Base-by-base conservation (phyloP, 2,113 vertebrate genomes). In the Cottus gobio region DNA sequence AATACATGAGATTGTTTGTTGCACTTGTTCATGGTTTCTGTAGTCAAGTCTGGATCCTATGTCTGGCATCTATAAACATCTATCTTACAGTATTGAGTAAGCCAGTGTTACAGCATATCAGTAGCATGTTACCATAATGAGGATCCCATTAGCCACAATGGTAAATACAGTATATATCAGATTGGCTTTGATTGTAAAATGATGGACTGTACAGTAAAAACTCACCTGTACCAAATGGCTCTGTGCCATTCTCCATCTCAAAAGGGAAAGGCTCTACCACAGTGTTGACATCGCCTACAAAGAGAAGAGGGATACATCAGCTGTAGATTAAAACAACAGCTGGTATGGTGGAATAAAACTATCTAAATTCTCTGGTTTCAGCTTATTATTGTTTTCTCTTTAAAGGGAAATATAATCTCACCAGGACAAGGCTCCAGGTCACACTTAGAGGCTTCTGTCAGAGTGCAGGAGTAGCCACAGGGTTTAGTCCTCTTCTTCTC, bases 401-500 rank as follows among this genome's bases (percentile, higher is more conserved):
- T 5, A 10, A 12, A 66, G 20, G 57, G 10, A 72, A 39, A 26
- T 5, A 18, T 12, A 36, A 46, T 74, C 82, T 95, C 86, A 97
- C 97, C 97, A 70, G 96, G 95, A 77, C 97, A 98, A 16, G 48
- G 95, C 0, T 92, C 89, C 56, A 96, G 88, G 84, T 96, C 93
- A 0, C 97, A 99, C 80, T 91, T 95, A 3, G 93, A 92, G 0
- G 97, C 96, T 86, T 98, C 95, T 0, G 96, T 96, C 0, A 96
- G 95, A 3, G 94, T 96, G 87, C 97, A 99, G 80, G 96, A 93
- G 0, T 95, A 96, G 37, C 97, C 96, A 39, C 97, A 99, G 34
- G 96, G 95, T 15, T 95, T 95, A 1, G 95, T 96, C 78, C 97
- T 96, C 84, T 94, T 96, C 93, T 95, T 97, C 81, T 93, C 95